Evolutionary conservation across 2,113 vertebrate species (phyloP).

Genomic region (Gallinago media): DNA sequence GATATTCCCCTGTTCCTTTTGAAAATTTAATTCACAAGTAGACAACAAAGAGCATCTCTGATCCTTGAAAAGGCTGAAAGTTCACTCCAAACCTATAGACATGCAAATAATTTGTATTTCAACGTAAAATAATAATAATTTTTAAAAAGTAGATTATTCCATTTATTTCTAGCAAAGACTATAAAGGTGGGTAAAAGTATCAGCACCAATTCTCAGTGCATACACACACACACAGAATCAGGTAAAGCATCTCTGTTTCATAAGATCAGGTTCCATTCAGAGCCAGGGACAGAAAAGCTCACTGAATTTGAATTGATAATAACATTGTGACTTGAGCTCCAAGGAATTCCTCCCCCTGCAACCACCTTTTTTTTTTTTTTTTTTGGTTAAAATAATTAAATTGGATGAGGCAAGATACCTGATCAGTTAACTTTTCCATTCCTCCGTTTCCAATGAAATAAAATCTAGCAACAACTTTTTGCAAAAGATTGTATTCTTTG

Average conservation of each 20-base stretch:
- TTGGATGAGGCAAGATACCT: conserved; percentile 52
- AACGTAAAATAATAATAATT: neutral
- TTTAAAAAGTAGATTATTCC: neutral
- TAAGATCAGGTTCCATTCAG: conserved; percentile 29
- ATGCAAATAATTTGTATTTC: neutral
- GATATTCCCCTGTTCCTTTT: neutral
- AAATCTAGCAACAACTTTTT: conserved; percentile 41
- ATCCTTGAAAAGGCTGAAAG: neutral
- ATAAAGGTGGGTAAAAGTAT: neutral
- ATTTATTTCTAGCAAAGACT: neutral
- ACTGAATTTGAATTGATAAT: conserved; percentile 57
- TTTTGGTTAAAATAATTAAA: conserved; percentile 41
- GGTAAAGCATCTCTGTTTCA: conserved; percentile 1
- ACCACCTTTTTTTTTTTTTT: neutral
- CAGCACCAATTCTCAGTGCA: neutral
- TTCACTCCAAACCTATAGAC: neutral
- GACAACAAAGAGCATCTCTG: neutral
- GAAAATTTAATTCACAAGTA: neutral
- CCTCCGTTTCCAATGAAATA: conserved; percentile 58
- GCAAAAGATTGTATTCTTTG: neutral
- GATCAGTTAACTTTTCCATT: conserved; percentile 37
- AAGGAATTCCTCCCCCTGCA: neutral
- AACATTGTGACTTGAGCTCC: conserved; percentile 54
- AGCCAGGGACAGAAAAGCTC: conserved; percentile 28
- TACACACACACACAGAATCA: neutral